Evolutionary conservation across 2,888 invertebrate species (phyloP).

Genomic region (Eupithecia subumbrata): DNA sequence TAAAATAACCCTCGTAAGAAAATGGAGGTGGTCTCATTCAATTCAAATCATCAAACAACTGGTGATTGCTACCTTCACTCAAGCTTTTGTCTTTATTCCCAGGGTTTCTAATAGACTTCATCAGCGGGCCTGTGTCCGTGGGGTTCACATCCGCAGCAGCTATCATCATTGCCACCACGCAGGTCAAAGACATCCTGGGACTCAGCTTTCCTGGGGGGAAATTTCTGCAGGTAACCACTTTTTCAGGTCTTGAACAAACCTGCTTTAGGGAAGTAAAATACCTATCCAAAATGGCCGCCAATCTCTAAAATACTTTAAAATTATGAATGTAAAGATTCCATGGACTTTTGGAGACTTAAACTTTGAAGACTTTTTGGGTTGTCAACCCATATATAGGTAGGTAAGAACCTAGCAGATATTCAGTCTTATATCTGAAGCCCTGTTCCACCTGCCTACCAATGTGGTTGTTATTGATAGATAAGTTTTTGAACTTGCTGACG

Average conservation of each 20-base stretch:
- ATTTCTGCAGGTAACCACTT: conserved; percentile 82
- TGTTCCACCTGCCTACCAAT: neutral
- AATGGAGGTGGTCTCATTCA: neutral
- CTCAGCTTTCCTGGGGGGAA: conserved; percentile 87
- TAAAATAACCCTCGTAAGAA: no score
- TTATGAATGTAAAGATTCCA: neutral
- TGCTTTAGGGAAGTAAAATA: neutral
- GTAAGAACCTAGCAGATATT: neutral
- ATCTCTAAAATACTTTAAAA: neutral
- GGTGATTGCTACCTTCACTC: neutral
- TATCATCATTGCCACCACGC: conserved; percentile 91
- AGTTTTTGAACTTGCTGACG: no score
- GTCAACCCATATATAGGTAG: neutral
- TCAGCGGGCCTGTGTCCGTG: conserved; percentile 92
- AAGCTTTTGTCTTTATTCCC: conserved; percentile 31
- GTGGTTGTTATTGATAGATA: neutral
- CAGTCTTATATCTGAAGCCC: neutral
- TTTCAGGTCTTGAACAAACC: neutral
- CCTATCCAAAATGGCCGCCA: neutral
- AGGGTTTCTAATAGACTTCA: conserved; percentile 93
- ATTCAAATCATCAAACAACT: neutral
- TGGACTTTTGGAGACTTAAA: neutral
- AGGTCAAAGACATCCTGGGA: conserved; percentile 90
- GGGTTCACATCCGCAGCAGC: conserved; percentile 93
- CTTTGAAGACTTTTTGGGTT: neutral